Percentiles rank a stretch among this genome's conserved stretches.
These are phyloP conservation scores for Diploscapter pachys DNA, from an alignment of 1,140 invertebrate genomes.

Conservation along the genomic window DNA sequence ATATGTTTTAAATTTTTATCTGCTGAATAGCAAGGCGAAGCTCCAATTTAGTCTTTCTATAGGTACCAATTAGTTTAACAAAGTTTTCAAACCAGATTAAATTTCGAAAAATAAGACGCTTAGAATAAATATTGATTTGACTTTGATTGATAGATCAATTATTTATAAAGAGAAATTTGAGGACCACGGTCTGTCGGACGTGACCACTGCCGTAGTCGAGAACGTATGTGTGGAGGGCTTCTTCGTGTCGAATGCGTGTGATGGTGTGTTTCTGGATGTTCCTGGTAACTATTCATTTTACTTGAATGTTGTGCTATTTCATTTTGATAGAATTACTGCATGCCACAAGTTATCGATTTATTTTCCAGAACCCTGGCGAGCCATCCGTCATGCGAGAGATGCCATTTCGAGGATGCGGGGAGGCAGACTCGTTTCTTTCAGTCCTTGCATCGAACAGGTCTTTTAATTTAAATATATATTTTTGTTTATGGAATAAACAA, in stretches of 20 bases:
- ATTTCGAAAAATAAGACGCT: no score
- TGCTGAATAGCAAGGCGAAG: no score
- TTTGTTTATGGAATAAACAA: no score
- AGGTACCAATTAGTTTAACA: no score
- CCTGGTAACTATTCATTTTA: slow-evolving; percentile 65
- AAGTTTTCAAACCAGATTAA: no score
- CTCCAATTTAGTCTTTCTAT: no score
- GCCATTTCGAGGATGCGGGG: slow-evolving; percentile 55
- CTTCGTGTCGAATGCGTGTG: slow-evolving; percentile 68
- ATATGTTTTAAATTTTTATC: no score
- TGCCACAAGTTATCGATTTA: no score
- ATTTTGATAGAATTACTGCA: no score
- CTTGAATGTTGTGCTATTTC: no score
- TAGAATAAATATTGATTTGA: no score
- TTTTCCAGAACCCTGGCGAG: slow-evolving; percentile 73
- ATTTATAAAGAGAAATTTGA: slow-evolving; percentile 7
- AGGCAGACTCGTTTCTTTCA: slow-evolving; percentile 54
- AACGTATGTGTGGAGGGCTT: slow-evolving; percentile 74
- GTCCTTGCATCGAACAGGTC: slow-evolving; percentile 57
- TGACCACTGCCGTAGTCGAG: slow-evolving; percentile 74
- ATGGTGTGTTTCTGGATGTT: slow-evolving; percentile 94
- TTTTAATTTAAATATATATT: not conserved
- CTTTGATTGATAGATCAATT: no score
- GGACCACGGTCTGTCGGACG: slow-evolving; percentile 74
- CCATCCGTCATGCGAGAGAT: slow-evolving; percentile 73